A percentile compares a stretch with the other conserved stretches of the same genome.
phyloP scores from a whole-genome alignment of 2,113 vertebrate genomes.

The Indri indri region DNA sequence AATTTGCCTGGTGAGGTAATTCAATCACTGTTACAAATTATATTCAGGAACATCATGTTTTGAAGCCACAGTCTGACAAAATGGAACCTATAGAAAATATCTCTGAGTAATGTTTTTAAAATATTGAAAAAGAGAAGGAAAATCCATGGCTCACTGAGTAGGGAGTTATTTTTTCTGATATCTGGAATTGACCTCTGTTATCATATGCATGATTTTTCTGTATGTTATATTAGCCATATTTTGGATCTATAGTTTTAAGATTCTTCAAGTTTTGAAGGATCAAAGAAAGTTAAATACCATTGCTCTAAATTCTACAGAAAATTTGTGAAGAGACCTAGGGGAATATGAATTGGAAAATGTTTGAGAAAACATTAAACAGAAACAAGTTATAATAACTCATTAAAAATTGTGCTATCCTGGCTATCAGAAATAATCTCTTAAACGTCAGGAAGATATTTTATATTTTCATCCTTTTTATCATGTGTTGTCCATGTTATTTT shows the following conservation, averaged over 20 bases:
- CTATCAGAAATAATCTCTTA: background rate
- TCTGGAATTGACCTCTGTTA: background rate
- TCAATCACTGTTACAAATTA: background rate
- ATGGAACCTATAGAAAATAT: background rate
- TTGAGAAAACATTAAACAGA: background rate
- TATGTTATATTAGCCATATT: background rate
- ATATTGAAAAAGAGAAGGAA: background rate
- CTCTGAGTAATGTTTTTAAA: background rate
- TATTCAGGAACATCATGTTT: background rate
- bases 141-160: background rate
- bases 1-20: background rate
- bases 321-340: background rate
- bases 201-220: background rate
- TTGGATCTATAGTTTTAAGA: background rate
- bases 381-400: background rate
- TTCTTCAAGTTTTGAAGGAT: background rate
- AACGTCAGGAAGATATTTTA: conserved; percentile 10
- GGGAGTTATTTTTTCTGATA: background rate
- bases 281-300: background rate
- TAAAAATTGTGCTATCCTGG: background rate
- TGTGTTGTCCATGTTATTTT: background rate
- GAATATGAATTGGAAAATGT: background rate
- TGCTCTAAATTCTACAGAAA: background rate
- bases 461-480: background rate
- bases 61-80: background rate